Percentiles rank a stretch among this genome's conserved stretches.
Conservation (phyloP, 2,113 vertebrate species). For the Oenanthe melanoleuca region DNA sequence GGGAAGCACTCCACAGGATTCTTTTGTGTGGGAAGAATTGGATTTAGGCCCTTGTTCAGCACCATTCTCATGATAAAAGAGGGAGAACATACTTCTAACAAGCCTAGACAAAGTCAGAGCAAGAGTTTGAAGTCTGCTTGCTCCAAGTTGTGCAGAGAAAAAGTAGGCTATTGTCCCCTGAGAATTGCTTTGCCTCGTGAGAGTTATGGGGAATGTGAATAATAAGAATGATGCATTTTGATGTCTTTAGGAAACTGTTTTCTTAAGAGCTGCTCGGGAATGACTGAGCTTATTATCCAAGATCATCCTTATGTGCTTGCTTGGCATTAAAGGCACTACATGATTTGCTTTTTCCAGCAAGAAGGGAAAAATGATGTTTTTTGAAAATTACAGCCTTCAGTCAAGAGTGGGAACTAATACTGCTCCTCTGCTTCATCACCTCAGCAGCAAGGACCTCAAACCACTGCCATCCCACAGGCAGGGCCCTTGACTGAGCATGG, state of each 20-base stretch:
- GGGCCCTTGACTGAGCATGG: not conserved
- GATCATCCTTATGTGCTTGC: not conserved
- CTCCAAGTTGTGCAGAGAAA: not conserved
- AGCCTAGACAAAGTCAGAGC: not conserved
- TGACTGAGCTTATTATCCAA: not conserved
- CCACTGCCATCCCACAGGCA: not conserved
- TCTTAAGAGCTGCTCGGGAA: not conserved
- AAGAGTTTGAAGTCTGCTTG: not conserved
- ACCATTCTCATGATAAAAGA: not conserved
- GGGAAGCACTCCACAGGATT: not conserved
- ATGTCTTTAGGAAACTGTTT: not conserved
- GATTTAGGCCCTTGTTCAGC: not conserved
- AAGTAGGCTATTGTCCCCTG: not conserved
- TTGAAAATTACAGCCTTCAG: conserved; percentile 45
- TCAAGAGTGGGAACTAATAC: not conserved
- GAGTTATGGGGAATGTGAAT: not conserved
- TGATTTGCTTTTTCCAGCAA: conserved; percentile 48
- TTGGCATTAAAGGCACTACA: not conserved
- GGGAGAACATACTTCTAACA: not conserved
- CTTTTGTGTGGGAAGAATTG: not conserved
- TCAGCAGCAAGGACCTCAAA: not conserved
- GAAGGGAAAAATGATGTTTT: conserved; percentile 1
- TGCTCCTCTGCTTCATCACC: not conserved
- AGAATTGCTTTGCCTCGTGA: not conserved
- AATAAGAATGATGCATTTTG: not conserved